Evolutionary conservation across 2,888 invertebrate genomes (phyloP).

Genomic region (Rhagium mordax): DNA sequence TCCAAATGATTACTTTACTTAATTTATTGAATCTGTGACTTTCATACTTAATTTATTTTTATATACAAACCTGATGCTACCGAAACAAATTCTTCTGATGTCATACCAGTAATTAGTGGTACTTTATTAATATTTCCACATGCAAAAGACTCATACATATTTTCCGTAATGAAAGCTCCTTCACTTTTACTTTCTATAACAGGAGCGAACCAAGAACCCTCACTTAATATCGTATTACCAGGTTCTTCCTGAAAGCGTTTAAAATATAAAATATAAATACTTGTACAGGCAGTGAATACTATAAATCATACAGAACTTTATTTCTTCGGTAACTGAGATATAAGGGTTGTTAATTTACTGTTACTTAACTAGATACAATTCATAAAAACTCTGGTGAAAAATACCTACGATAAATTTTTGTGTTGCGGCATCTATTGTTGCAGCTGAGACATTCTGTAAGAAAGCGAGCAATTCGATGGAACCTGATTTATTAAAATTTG

Average conservation of each 20-base stretch:
- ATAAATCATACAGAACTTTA: too few relatives aligned
- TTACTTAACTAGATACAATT: too few relatives aligned
- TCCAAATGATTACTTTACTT: too few relatives aligned
- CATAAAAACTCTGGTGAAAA: too few relatives aligned
- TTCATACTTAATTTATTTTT: not conserved
- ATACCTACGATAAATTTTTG: not conserved
- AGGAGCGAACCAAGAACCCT: constrained; percentile 27
- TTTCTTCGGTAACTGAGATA: too few relatives aligned
- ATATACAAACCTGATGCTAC: constrained; percentile 12
- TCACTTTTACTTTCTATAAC: constrained; percentile 27
- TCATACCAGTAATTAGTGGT: constrained; percentile 28
- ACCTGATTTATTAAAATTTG: not conserved
- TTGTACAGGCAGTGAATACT: too few relatives aligned
- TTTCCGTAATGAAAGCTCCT: constrained; percentile 26
- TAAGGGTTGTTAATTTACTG: too few relatives aligned
- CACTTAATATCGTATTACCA: constrained; percentile 7
- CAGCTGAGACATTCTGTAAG: constrained; percentile 6
- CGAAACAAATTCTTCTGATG: constrained; percentile 19
- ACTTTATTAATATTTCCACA: constrained; percentile 23
- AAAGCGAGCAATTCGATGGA: constrained; percentile 7
- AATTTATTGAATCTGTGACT: too few relatives aligned
- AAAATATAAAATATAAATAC: not conserved
- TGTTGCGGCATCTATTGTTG: not conserved
- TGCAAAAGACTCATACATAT: constrained; percentile 27
- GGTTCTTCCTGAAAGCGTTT: constrained; percentile 7